Evolutionary conservation across 2,113 vertebrate species (phyloP).

Genomic region (Picathartes gymnocephalus): DNA sequence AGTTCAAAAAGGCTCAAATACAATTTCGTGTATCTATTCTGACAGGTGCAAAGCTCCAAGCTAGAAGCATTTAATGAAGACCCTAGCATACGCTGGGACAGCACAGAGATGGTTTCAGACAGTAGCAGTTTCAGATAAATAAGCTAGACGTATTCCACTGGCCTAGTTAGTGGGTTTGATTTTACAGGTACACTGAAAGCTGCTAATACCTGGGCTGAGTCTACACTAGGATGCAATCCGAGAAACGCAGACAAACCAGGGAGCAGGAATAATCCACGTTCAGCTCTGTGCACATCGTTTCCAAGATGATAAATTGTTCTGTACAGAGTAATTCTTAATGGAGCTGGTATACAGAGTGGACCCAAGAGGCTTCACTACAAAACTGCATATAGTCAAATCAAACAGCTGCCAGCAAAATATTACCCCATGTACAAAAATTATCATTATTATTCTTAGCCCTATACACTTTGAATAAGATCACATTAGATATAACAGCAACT

Average conservation of each 20-base stretch:
- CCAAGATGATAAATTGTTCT: neutral
- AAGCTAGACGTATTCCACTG: neutral
- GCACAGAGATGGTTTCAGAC: neutral
- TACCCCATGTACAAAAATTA: neutral
- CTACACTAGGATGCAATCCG: neutral
- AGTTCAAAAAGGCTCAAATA: neutral
- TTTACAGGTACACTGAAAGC: neutral
- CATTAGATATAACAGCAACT: neutral
- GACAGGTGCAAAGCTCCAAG: neutral
- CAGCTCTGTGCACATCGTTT: neutral
- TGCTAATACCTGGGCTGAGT: neutral
- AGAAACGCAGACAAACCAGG: neutral
- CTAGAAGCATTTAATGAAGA: neutral
- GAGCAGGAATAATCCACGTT: neutral
- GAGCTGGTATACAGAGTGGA: neutral
- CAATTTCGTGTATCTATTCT: neutral
- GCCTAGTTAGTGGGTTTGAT: neutral
- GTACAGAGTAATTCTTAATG: neutral
- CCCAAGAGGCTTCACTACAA: neutral
- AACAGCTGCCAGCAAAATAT: neutral
- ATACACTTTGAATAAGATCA: neutral
- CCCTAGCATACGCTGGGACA: neutral
- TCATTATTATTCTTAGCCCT: neutral
- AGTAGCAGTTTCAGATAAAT: neutral
- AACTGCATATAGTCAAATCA: neutral